Conservation (phyloP, 2,797 vertebrate species). For the Tinamus major region DNA sequence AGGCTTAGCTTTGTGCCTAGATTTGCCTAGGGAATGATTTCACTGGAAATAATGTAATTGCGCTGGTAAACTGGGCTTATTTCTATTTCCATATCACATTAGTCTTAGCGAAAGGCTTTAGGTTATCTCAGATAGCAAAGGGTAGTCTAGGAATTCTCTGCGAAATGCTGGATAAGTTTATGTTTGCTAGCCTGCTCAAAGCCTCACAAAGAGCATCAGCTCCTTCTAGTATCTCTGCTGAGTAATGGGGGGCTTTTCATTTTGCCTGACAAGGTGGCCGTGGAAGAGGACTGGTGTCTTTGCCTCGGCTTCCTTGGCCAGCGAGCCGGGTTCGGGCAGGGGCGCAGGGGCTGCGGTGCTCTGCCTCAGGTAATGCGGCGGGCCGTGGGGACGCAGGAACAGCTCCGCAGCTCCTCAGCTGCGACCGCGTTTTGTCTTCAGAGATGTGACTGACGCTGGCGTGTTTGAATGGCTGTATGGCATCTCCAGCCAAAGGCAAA, state of each 20-base stretch:
- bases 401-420: background rate
- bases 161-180: background rate
- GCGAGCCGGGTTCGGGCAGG: background rate
- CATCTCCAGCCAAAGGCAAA: background rate
- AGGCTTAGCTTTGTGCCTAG: background rate
- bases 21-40: background rate
- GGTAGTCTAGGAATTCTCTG: background rate
- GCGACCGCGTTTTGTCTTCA: background rate
- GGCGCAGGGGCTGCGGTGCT: background rate
- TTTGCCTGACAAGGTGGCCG: background rate
- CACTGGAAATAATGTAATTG: background rate
- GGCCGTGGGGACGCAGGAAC: background rate
- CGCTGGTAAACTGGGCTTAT: background rate
- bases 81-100: background rate
- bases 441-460: background rate
- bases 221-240: background rate
- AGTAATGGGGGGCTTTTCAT: background rate
- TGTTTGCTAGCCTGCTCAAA: background rate
- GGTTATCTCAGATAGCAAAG: background rate
- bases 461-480: background rate
- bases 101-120: background rate
- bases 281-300: background rate
- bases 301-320: background rate
- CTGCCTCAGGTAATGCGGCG: rapidly evolving
- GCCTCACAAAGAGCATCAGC: background rate